Base-by-base conservation (phyloP, 2,113 vertebrate species). In the Puffinus mauretanicus region DNA sequence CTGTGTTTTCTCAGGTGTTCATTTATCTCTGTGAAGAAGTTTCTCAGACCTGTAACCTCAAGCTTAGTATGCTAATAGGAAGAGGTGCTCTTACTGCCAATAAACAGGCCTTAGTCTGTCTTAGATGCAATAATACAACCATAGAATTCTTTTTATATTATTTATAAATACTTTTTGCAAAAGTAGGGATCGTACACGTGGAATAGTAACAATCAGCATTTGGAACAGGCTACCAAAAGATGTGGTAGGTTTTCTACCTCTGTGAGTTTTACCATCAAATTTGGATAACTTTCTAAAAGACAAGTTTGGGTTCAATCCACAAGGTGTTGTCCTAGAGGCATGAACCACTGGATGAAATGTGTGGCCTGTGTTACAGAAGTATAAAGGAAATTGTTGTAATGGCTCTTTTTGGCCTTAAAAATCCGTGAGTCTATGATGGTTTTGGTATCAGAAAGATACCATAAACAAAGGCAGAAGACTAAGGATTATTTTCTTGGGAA, bases 1-100 rank as follows among this genome's bases (percentile, higher is more conserved):
- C 34, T 9, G 4, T 96, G 90, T 97, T 97, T 97, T 97, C 93
- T 94, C 96, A 96, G 96, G 95, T 96, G 90, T 79, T 95, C 94
- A 72, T 93, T 94, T 97, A 82, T 94, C 94, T 95, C 52, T 76
- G 72, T n/a, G 85, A 96, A 94, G 87, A 91, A 82, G 72, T 93
- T 90, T 95, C 67, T 93, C 61, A 95, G 69, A 57, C 88, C 65
- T 84, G 69, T 71, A 90, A 90, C 86, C 88, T 96, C 82, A 91
- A n/a, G 77, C 84, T 93, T 86, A 78, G 27, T 57, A 91, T 57
- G 21, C 65, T 91, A 92, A 86, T 61, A 71, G 55, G 77, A 76
- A 85, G 44, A 88, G 11, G 29, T 55, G 18, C 15, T 93, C 54
- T 34, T 57, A 13, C 44, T 94, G 64, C 82, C 70, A 79, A 71